Evolutionary conservation across 2,888 invertebrate genomes (phyloP).

Genomic region (Cryptocheilus praepositus): DNA sequence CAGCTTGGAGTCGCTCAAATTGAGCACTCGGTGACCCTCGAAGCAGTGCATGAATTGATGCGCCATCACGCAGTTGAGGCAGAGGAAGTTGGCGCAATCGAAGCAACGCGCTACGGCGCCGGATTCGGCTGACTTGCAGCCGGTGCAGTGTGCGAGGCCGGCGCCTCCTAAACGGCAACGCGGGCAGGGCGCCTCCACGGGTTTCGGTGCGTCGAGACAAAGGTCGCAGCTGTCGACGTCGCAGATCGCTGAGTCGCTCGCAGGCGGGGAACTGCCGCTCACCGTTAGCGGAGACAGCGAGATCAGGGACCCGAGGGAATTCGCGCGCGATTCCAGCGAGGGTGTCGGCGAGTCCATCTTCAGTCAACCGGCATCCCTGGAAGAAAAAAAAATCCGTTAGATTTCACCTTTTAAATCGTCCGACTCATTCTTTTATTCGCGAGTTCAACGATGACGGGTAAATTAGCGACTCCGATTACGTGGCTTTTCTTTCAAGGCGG

Average conservation of each 20-base stretch:
- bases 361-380: slow-evolving; percentile 91
- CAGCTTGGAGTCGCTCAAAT: slow-evolving; percentile 81
- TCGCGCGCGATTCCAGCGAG: slow-evolving; percentile 94
- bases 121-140: slow-evolving; percentile 96
- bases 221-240: slow-evolving; percentile 77
- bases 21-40: slow-evolving; percentile 94
- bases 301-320: slow-evolving; percentile 89
- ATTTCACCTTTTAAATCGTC: too few species aligned
- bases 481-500: too few species aligned
- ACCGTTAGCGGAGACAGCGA: slow-evolving; percentile 86
- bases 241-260: slow-evolving; percentile 89
- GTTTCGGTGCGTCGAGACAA: slow-evolving; percentile 71
- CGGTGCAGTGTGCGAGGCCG: slow-evolving; percentile 88
- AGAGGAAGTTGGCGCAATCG: slow-evolving; percentile 97
- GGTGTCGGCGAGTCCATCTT: slow-evolving; percentile 96
- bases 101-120: slow-evolving; percentile 97
- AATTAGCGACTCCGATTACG: too few species aligned
- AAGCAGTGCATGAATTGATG: slow-evolving; percentile 99
- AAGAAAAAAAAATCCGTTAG: slow-evolving; percentile 71
- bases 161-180: slow-evolving; percentile 77
- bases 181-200: slow-evolving; percentile 71
- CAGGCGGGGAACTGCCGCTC: slow-evolving; percentile 91
- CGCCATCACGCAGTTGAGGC: slow-evolving; percentile 98
- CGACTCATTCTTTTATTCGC: background rate
- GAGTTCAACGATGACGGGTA: too few species aligned